Evolutionary conservation across 2,797 vertebrate species (phyloP), one percentile per base, ranked within the genome.

Genomic region (Sylvilagus floridanus): DNA sequence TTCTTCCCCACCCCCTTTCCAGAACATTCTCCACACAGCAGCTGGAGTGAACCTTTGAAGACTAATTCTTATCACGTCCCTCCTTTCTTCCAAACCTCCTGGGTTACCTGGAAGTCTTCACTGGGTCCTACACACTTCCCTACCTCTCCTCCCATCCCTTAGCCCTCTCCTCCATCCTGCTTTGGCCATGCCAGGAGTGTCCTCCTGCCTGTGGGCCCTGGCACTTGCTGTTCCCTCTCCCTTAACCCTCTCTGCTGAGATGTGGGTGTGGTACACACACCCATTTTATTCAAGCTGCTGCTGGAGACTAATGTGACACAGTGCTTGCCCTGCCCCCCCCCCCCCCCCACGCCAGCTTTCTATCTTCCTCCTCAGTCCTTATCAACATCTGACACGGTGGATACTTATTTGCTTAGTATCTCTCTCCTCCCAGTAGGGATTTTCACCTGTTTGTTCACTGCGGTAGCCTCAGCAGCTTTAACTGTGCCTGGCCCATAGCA

Each of bases 1-100:
- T 32, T 63, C 52, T 47, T 16, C 50, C 78, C 47, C 32, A 26
- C 17, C 9, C 3, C 9, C 12, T 5, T 3, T 22, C n/a, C 30
- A 68, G 24, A 42, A 32, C 73, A 37, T 84, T 94, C 84, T 63
- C 79, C 17, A 82, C 10, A 63, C 2, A 26, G 13, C 3, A 66
- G 47, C 24, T 52, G 19, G 57, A 26, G 72, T n/a, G 69, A 81
- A 8, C 73, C 11, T 75, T 84, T 91, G 32, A 37, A 79, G 73
- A 84, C 8, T 13, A 73, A 66, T 37, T 95, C 72, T 71, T 54
- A 68, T 84, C 37, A 65, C 19, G 17, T 57, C 21, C 22, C 52
- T 63, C 42, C 26, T 83, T 86, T 89, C 88, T 88, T 50, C 9
- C 35, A 82, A 93, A 69, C 30, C 37, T 86, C 82, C 54, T 32